Evolutionary conservation across 2,113 vertebrate genomes (phyloP).

Genomic region (Scopus umbretta): DNA sequence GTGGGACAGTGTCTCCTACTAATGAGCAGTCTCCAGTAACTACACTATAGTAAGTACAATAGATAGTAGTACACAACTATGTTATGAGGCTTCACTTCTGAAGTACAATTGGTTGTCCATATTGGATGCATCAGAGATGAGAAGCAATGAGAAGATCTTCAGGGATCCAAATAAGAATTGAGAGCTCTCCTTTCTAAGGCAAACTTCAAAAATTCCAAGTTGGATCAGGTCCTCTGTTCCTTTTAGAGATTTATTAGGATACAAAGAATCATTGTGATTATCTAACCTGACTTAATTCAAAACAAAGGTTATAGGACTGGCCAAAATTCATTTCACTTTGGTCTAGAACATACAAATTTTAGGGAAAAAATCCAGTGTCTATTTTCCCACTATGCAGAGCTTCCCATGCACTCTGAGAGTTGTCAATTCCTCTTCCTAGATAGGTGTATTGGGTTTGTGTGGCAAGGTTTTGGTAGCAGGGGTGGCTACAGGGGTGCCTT

Average conservation of each 20-base stretch:
- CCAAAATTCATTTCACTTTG: neutral
- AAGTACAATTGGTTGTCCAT: neutral
- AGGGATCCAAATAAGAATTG: neutral
- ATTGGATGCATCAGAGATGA: neutral
- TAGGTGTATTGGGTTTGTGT: neutral
- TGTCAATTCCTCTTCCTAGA: neutral
- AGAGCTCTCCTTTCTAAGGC: neutral
- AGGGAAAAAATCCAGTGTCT: neutral
- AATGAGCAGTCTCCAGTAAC: neutral
- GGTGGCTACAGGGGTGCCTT: rapidly evolving
- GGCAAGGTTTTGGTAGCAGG: neutral
- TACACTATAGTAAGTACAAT: neutral
- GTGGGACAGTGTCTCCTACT: neutral
- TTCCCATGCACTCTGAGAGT: neutral
- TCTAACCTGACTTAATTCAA: neutral
- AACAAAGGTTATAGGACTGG: neutral
- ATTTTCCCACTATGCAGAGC: neutral
- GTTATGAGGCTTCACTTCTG: neutral
- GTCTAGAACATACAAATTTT: neutral
- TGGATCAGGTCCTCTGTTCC: neutral
- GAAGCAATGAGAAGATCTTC: neutral
- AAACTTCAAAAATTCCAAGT: neutral
- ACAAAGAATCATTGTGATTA: neutral
- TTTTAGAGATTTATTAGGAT: neutral
- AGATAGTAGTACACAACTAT: neutral